phyloP scores from a whole-genome alignment of 2,888 invertebrate species.

The Hedychridium roseum region DNA sequence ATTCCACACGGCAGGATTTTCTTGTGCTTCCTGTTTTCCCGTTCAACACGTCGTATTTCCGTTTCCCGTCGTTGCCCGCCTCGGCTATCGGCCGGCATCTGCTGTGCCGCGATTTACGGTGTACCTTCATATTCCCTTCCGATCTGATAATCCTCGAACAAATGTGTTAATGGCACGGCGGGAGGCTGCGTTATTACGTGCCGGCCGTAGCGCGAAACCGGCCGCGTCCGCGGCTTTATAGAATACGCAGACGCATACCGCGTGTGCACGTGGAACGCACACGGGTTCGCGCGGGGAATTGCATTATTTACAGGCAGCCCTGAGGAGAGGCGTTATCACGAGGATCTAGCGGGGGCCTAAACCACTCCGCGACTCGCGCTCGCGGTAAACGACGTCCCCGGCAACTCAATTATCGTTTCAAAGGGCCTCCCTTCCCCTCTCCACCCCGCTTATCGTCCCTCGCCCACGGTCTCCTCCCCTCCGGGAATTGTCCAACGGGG shows the following conservation, averaged over 20 bases:
- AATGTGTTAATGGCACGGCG: constrained; percentile 46
- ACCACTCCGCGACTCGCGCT: constrained; percentile 31
- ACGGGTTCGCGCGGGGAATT: constrained; percentile 24
- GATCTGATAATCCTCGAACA: constrained; percentile 43
- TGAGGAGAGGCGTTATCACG: constrained; percentile 38
- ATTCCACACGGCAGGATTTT: too few relatives aligned
- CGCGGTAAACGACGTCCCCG: constrained; percentile 37
- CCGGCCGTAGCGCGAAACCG: too few relatives aligned
- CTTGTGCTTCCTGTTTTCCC: too few relatives aligned
- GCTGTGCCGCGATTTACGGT: too few relatives aligned
- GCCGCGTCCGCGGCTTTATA: too few relatives aligned
- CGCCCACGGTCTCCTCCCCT: not conserved
- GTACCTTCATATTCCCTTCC: too few relatives aligned
- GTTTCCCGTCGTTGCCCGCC: too few relatives aligned
- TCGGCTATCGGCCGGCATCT: too few relatives aligned
- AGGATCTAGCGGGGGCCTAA: constrained; percentile 35
- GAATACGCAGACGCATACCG: too few relatives aligned
- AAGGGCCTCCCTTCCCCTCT: constrained; percentile 1
- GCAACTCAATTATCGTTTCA: constrained; percentile 46
- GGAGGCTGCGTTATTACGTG: constrained; percentile 38
- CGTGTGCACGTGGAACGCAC: constrained; percentile 6
- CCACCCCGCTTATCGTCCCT: not conserved
- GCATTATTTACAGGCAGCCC: constrained; percentile 40
- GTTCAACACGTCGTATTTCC: too few relatives aligned
- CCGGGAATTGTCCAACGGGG: not conserved